These are phyloP conservation scores for Leucopsar rothschildi DNA, from an alignment of 2,113 vertebrate genomes.

Conservation along the genomic window DNA sequence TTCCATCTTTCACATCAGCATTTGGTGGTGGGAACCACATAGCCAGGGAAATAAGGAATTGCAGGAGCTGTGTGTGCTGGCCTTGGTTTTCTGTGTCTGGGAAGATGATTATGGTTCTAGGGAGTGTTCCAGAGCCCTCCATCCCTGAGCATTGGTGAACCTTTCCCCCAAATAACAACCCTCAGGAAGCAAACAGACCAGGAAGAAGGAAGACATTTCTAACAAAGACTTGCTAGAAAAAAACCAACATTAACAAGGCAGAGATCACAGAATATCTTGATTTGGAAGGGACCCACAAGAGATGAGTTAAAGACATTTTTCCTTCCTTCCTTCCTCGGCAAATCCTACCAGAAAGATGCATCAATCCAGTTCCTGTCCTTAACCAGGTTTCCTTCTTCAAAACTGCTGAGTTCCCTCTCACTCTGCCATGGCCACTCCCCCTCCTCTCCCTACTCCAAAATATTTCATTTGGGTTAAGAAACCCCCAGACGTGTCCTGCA, in stretches of 20 bases:
- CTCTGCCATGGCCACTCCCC: neutral
- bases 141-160: neutral
- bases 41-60: neutral
- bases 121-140: neutral
- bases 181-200: neutral
- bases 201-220: neutral
- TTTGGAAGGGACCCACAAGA: neutral
- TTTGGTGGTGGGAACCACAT: neutral
- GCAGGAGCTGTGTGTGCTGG: neutral
- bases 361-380: neutral
- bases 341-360: neutral
- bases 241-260: neutral
- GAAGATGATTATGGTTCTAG: neutral
- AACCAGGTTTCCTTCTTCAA: neutral
- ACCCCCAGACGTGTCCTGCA: accelerated
- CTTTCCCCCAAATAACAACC: neutral
- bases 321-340: neutral
- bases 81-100: neutral
- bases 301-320: neutral
- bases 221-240: neutral
- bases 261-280: neutral
- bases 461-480: neutral
- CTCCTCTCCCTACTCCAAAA: neutral
- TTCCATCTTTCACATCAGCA: neutral
- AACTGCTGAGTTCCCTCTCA: neutral